These are phyloP conservation scores for Cyprinodon tularosa DNA, from an alignment of 2,113 vertebrate species.

Conservation along the genomic window DNA sequence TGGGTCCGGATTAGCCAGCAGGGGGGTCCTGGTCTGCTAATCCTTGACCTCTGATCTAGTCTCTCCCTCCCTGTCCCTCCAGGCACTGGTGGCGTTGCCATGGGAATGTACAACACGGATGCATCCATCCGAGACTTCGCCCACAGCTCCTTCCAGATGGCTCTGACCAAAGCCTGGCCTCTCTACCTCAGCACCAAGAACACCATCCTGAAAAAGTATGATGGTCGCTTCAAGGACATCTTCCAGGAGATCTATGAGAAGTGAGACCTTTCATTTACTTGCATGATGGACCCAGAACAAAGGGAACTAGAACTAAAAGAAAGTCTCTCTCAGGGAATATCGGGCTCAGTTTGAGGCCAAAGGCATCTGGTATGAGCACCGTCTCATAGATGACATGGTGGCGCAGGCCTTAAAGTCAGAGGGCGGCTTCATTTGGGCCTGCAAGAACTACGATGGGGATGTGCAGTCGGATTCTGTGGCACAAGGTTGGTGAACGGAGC, in stretches of 20 bases:
- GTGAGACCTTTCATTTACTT: slow-evolving; percentile 70
- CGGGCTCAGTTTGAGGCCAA: slow-evolving; percentile 88
- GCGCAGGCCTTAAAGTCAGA: slow-evolving; percentile 98
- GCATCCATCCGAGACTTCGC: slow-evolving; percentile 94
- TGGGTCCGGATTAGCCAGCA: too few relatives aligned
- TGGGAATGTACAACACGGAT: slow-evolving; percentile 99
- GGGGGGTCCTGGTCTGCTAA: too few relatives aligned
- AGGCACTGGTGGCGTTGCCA: slow-evolving; percentile 92
- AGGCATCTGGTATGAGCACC: slow-evolving; percentile 97
- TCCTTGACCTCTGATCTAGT: neutral
- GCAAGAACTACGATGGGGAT: slow-evolving; percentile 99
- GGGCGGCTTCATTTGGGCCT: slow-evolving; percentile 98
- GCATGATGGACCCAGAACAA: neutral
- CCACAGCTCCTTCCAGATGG: slow-evolving; percentile 98
- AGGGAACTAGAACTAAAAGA: neutral
- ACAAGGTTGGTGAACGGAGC: slow-evolving; percentile 83
- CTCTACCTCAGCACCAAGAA: slow-evolving; percentile 99
- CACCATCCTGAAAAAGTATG: slow-evolving; percentile 97
- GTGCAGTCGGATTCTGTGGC: slow-evolving; percentile 98
- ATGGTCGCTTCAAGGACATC: slow-evolving; percentile 97
- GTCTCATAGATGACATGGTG: slow-evolving; percentile 99
- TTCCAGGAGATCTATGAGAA: slow-evolving; percentile 99
- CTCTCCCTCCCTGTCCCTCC: slow-evolving; percentile 15
- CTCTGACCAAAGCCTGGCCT: slow-evolving; percentile 87
- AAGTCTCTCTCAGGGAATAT: slow-evolving; percentile 84